Evolutionary conservation across 2,888 invertebrate species (phyloP), one percentile per base, ranked within the genome.

Genomic region (Pharmacophagus antenor): DNA sequence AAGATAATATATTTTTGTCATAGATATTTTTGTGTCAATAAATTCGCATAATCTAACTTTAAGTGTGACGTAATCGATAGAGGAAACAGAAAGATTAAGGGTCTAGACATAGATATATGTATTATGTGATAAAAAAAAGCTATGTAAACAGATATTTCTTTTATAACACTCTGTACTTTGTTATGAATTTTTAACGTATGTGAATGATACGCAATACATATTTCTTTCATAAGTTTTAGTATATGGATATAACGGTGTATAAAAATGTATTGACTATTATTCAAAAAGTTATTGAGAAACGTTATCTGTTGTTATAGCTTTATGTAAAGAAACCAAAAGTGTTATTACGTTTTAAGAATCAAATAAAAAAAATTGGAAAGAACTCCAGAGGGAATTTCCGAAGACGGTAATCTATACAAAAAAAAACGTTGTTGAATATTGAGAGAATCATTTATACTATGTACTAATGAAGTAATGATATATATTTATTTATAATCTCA

Each of bases 271-370:
- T 78, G 71, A 73, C 73, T 66, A 73, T 71, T 77, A 79, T 75
- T 79, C 78, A 77, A 69, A 80, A 79, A 80, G 76, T 79, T 81
- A 84, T 79, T 72, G 71, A 79, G 76, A 73, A 80, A 82, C 81
- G 85, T 88, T 87, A 67, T 87, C 83, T 88, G 84, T 88, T 88
- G 87, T 88, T 88, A 85, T 82, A 89, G 88, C 86, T 88, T 86
- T 89, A 87, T 84, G 83, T 82, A 79, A 79, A 85, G 42, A 84
- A 85, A 88, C 88, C 88, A 86, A 89, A 88, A 84, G 85, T 87
- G 88, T 88, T 88, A 85, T 85, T 87, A 86, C 84, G 85, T 88
- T 88, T 84, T 85, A 87, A 84, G 82, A 76, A 71, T 73, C 66
- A 70, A 67, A 61, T 56, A 47, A 54, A 63, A 63, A 64, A 59